Percentiles rank a stretch among this genome's conserved stretches.
These are phyloP conservation scores for Rotaria magnacalcarata DNA, from an alignment of 2,888 invertebrate species.

Conservation along the genomic window DNA sequence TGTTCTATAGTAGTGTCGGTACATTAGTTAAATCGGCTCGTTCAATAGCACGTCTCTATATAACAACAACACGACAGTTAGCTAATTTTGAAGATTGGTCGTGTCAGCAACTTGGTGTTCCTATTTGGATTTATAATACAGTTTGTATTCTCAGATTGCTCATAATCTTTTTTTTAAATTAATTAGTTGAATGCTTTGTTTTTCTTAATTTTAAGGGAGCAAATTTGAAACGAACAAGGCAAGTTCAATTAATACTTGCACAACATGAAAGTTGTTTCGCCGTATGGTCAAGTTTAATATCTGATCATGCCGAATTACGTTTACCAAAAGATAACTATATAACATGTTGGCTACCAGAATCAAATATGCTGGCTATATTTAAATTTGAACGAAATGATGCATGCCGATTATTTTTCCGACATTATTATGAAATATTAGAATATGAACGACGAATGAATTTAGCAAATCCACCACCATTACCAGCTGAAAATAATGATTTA, in stretches of 20 bases:
- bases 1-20: constrained; percentile 29
- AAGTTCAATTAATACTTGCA: constrained; percentile 2
- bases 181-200: neutral
- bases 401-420: constrained; percentile 34
- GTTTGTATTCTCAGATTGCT: neutral
- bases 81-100: constrained; percentile 36
- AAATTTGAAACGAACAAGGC: constrained; percentile 8
- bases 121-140: constrained; percentile 28
- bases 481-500: neutral
- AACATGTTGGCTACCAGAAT: constrained; percentile 25
- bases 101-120: constrained; percentile 33
- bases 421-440: constrained; percentile 34
- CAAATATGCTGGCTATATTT: constrained; percentile 7
- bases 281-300: neutral
- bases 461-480: neutral
- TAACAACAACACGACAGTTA: constrained; percentile 32
- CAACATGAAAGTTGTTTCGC: constrained; percentile 20
- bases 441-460: constrained; percentile 17
- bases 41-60: constrained; percentile 19
- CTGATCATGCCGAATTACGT: neutral
- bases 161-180: no score
- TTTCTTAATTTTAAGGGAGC: neutral
- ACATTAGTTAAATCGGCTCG: constrained; percentile 20
- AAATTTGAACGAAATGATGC: constrained; percentile 22
- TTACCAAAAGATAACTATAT: constrained; percentile 13